These are phyloP conservation scores for Epicauta chinensis DNA, from an alignment of 1,140 invertebrate species.

Conservation along the genomic window DNA sequence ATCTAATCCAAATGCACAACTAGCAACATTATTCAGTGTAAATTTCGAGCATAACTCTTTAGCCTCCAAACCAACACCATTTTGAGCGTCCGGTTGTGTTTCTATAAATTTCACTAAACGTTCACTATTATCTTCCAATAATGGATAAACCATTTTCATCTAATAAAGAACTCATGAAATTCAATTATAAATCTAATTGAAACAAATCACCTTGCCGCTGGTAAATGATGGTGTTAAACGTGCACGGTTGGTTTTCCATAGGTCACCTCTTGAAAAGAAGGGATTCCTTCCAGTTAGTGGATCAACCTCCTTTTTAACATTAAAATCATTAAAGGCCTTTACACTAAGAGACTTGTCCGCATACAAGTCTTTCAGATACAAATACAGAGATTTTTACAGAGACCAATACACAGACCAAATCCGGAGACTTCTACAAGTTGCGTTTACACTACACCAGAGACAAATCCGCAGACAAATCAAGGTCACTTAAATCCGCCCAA, in stretches of 20 bases:
- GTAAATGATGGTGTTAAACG: conserved; percentile 50
- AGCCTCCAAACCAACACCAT: conserved; percentile 9
- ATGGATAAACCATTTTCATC: conserved; percentile 36
- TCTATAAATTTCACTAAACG: conserved; percentile 21
- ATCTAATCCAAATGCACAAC: conserved; percentile 29
- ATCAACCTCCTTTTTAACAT: conserved; percentile 25
- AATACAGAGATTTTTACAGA: no score
- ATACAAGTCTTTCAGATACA: no score
- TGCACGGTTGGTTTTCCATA: conserved; percentile 49
- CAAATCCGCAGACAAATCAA: no score
- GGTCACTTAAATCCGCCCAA: no score
- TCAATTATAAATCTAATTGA: conserved; percentile 1
- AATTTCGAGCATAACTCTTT: conserved; percentile 23
- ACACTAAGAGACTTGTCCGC: no score
- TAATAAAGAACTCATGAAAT: conserved; percentile 24
- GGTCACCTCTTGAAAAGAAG: conserved; percentile 42
- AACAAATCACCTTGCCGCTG: conserved; percentile 34
- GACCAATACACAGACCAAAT: no score
- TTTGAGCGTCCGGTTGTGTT: conserved; percentile 2
- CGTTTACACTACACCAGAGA: no score
- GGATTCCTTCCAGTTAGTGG: conserved; percentile 34
- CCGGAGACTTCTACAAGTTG: no score
- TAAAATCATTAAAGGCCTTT: conserved; percentile 22
- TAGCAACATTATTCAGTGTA: conserved; percentile 28
- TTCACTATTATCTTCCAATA: conserved; percentile 11